Base-by-base conservation (phyloP, 2,113 vertebrate species). In the Axis porcinus region DNA sequence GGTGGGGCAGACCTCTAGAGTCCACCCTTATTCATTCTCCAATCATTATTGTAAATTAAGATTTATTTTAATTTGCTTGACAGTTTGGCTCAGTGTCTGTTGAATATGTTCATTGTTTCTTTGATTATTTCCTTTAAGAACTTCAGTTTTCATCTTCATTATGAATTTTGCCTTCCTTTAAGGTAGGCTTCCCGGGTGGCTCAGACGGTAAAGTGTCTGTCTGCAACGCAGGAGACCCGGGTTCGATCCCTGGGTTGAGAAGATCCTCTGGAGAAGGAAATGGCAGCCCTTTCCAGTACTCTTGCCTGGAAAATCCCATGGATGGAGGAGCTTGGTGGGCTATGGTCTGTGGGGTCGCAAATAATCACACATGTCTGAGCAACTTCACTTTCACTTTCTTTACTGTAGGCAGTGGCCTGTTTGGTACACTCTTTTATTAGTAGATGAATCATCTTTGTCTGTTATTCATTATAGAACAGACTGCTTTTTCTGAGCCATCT, bases 191-290 rank as follows among this genome's bases (percentile, higher is more conserved):
- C 67, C 67, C n/a, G 6, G 10, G 36, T 74, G 19, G 10, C 19
- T 70, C 67, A 40, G n/a, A 40, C 0, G 0, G 67, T 74, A 23
- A 25, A 70, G n/a, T 0, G 0, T 70, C n/a, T 40, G n/a, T 40
- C 10, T 74, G 67, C n/a, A 40, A 40, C 3, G 10, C 5, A 40
- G 67, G 67, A 74, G n/a, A 74, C 67, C n/a, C 0, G 2, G 19
- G 11, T 74, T 74, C 19, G 0, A 4, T 70, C n/a, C 19, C n/a
- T 40, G 67, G 67, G 19, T 40, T 70, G n/a, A 19, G 67, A 70
- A 70, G 19, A 70, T 12, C 67, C n/a, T 21, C 36, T 40, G n/a
- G 10, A 70, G 67, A 70, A 70, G 67, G 19, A 70, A 23, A 70
- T 23, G 19, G n/a, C 5, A 70, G n/a, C 19, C 67, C n/a, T 36